Evolutionary conservation across 2,797 vertebrate genomes (phyloP).

Genomic region (Geotrypetes seraphini): DNA sequence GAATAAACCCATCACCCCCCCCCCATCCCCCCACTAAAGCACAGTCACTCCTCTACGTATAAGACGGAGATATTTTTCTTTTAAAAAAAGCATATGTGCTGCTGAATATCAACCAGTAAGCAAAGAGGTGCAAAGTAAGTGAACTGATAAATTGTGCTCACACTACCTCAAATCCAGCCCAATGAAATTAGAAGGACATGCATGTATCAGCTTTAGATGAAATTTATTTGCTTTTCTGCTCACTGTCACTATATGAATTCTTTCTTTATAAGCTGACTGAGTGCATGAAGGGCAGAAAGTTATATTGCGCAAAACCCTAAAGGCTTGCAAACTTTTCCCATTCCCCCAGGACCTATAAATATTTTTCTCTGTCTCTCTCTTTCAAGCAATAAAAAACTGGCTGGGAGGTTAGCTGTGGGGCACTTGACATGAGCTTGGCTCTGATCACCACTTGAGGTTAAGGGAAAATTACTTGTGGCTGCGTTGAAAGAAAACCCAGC

Average conservation of each 20-base stretch:
- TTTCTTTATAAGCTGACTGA: conserved; percentile 26
- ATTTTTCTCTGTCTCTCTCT: conserved; percentile 45
- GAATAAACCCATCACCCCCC: no score
- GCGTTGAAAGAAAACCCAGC: no score
- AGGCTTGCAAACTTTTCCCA: conserved; percentile 54
- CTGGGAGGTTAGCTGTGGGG: conserved; percentile 41
- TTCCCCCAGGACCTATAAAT: conserved; percentile 51
- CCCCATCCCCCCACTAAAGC: no score
- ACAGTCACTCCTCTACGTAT: no score
- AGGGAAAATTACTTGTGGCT: conserved; percentile 9
- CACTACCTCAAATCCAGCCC: no score
- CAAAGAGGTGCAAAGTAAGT: no score
- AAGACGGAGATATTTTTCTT: no score
- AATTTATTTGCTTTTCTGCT: conserved; percentile 35
- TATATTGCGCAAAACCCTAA: conserved; percentile 53
- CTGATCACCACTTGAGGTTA: conserved; percentile 19
- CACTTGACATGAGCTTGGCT: conserved; percentile 26
- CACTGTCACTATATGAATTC: conserved; percentile 25
- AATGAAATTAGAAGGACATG: no score
- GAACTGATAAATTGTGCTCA: no score
- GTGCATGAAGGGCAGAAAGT: conserved; percentile 44
- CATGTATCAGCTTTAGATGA: no score
- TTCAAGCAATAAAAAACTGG: conserved; percentile 50
- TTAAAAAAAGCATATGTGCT: no score
- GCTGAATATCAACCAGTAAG: no score